Percentiles rank a stretch among this genome's conserved stretches.
Conservation (phyloP, 2,113 vertebrate species). For the Lichenostomus cassidix region DNA sequence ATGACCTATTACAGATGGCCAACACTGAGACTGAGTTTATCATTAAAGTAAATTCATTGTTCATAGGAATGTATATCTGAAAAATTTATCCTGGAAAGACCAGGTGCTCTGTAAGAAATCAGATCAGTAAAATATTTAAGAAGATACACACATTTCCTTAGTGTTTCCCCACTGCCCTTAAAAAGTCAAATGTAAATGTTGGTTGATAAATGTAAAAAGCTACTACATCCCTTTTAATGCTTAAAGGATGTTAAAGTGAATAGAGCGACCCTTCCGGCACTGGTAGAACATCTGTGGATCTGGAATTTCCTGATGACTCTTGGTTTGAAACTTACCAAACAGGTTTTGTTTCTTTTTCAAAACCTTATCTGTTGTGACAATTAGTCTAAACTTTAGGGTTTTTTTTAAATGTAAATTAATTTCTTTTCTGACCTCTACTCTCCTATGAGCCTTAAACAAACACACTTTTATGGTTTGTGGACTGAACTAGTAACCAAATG, state of each 20-base stretch:
- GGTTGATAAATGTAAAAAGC: neutral
- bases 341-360: neutral
- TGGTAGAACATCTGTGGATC: neutral
- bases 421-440: neutral
- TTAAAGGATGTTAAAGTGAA: neutral
- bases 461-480: neutral
- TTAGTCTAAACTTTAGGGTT: neutral
- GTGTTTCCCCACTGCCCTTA: neutral
- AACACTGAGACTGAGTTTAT: neutral
- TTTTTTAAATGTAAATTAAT: neutral
- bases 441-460: slow-evolving; percentile 7
- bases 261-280: neutral
- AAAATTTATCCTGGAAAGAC: neutral
- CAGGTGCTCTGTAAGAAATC: neutral
- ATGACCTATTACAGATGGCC: neutral
- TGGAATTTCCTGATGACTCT: slow-evolving; percentile 25
- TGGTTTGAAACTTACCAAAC: neutral
- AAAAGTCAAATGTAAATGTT: neutral
- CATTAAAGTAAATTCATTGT: neutral
- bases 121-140: neutral
- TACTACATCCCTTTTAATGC: neutral
- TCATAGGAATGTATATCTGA: neutral
- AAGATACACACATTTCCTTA: neutral
- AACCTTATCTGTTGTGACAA: neutral
- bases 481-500: slow-evolving; percentile 9